phyloP scores from a whole-genome alignment of 1,140 invertebrate species.

The Aphidius gifuensis region DNA sequence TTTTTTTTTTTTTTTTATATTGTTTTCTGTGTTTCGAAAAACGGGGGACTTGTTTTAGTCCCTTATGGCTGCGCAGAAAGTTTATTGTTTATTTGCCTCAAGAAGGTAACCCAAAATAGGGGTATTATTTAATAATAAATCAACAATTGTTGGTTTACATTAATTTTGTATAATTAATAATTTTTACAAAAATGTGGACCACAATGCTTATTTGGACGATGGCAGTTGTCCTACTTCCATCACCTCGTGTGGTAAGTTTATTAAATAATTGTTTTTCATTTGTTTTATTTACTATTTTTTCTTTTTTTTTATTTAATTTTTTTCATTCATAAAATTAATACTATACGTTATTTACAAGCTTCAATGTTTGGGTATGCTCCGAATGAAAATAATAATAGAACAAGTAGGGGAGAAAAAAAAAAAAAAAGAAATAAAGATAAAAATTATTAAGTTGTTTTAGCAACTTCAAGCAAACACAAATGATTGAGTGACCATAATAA shows the following conservation, averaged over 20 bases:
- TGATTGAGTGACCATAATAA: too few relatives aligned
- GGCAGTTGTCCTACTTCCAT: conserved; percentile 45
- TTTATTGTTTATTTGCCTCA: conserved; percentile 36
- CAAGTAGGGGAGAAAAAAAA: too few relatives aligned
- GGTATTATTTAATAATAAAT: conserved; percentile 30
- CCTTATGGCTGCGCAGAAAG: conserved; percentile 42
- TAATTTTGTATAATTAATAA: background rate
- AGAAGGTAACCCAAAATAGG: conserved; percentile 41
- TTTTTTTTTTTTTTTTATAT: too few relatives aligned
- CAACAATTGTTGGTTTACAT: conserved; percentile 1
- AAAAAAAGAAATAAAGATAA: too few relatives aligned
- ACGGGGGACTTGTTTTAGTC: background rate
- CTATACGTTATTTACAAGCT: background rate
- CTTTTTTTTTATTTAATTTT: conserved; percentile 17
- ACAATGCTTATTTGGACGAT: conserved; percentile 47
- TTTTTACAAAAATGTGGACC: conserved; percentile 48
- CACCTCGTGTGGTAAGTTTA: conserved; percentile 44
- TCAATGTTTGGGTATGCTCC: too few relatives aligned
- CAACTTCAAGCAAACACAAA: too few relatives aligned
- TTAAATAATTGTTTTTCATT: background rate
- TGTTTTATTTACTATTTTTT: background rate
- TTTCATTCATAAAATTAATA: background rate
- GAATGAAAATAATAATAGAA: too few relatives aligned
- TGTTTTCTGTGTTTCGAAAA: background rate
- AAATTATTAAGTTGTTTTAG: too few relatives aligned